Conservation (phyloP, 2,797 vertebrate genomes). For the Masticophis lateralis region DNA sequence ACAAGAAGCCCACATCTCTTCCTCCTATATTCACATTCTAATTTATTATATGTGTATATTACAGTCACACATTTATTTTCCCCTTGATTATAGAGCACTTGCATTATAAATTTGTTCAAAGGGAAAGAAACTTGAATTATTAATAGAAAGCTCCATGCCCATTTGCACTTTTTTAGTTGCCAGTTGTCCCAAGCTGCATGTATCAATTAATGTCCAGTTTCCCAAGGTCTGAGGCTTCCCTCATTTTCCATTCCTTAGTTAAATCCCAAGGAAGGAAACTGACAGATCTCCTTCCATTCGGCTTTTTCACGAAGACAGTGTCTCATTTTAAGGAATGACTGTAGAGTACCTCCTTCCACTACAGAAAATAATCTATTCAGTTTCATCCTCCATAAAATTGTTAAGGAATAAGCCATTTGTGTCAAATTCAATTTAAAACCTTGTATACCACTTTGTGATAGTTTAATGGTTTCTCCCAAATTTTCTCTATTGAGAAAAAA, state of each 20-base stretch:
- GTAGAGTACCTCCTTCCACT: background rate
- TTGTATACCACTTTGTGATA: background rate
- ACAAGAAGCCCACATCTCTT: background rate
- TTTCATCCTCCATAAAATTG: background rate
- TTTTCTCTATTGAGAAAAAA: background rate
- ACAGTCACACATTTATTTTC: background rate
- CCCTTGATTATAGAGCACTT: background rate
- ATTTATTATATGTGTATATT: background rate
- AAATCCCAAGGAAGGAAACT: background rate
- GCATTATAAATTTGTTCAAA: background rate
- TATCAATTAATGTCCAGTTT: background rate
- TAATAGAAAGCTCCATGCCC: background rate
- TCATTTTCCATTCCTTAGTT: background rate
- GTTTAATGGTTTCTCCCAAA: background rate
- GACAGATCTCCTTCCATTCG: background rate
- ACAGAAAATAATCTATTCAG: background rate
- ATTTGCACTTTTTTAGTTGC: background rate
- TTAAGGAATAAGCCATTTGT: background rate
- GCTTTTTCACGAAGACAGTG: background rate
- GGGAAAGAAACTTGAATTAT: background rate
- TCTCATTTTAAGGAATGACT: background rate
- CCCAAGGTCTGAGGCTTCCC: background rate
- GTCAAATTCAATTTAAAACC: background rate
- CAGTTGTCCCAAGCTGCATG: background rate
- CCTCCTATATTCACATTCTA: background rate